Evolutionary conservation across 2,888 invertebrate species (phyloP).

Genomic region (Marasmarcha lunaedactyla): DNA sequence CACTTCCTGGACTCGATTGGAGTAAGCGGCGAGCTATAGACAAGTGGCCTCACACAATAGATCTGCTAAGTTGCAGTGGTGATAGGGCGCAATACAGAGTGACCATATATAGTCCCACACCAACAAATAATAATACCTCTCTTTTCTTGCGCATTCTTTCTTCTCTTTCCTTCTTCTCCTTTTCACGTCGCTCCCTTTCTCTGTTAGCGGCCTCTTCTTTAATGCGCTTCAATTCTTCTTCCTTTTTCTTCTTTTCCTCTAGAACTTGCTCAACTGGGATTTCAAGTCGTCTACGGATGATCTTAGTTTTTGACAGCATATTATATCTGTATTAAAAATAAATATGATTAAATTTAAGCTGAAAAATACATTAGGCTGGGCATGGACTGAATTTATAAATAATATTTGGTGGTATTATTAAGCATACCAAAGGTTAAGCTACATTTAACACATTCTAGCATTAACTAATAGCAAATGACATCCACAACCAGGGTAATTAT

Average conservation of each 20-base stretch:
- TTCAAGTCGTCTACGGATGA: slow-evolving; percentile 44
- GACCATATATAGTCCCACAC: too few species aligned
- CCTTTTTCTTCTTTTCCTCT: slow-evolving; percentile 45
- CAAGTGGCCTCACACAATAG: too few species aligned
- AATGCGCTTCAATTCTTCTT: slow-evolving; percentile 34
- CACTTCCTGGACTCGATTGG: too few species aligned
- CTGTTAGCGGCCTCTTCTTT: slow-evolving; percentile 35
- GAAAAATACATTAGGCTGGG: neutral
- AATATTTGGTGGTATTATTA: too few species aligned
- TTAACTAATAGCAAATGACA: too few species aligned
- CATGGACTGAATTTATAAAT: too few species aligned
- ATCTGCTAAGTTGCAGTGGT: too few species aligned
- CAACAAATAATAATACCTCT: slow-evolving; percentile 27
- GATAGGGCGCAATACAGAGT: too few species aligned
- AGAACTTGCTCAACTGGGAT: slow-evolving; percentile 55
- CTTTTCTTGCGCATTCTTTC: slow-evolving; percentile 49
- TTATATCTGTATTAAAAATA: slow-evolving; percentile 34
- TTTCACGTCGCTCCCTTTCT: slow-evolving; percentile 32
- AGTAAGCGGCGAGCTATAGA: too few species aligned
- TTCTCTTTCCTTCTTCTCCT: slow-evolving; percentile 36
- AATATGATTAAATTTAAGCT: slow-evolving; percentile 1
- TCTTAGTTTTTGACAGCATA: slow-evolving; percentile 56
- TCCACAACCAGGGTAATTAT: too few species aligned
- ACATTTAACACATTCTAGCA: too few species aligned
- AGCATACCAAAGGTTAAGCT: too few species aligned